phyloP scores from a whole-genome alignment of 2,888 invertebrate genomes.

The Neuroscelio doddi region DNA sequence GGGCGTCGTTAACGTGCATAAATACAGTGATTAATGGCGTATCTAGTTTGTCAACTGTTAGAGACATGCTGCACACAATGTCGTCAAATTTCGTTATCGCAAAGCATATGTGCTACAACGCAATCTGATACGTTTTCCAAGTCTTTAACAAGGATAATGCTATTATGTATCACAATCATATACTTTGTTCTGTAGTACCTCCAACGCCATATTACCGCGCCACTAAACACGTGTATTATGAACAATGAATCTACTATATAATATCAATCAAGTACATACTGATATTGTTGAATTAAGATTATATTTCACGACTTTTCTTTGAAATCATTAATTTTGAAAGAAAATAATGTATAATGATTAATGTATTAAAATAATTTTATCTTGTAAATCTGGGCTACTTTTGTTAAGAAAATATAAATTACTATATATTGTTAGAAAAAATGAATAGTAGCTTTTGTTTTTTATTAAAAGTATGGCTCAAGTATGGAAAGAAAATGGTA shows the following conservation, averaged over 20 bases:
- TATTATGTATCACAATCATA: slow-evolving; percentile 12
- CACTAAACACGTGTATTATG: slow-evolving; percentile 10
- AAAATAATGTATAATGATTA: too few relatives aligned
- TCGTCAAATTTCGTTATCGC: slow-evolving; percentile 30
- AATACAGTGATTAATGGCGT: slow-evolving; percentile 39
- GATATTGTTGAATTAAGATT: slow-evolving; percentile 14
- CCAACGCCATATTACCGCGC: neutral
- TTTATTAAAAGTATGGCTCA: too few relatives aligned
- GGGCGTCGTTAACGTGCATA: slow-evolving; percentile 23
- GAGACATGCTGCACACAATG: slow-evolving; percentile 13
- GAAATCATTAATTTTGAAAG: too few relatives aligned
- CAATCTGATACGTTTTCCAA: slow-evolving; percentile 27
- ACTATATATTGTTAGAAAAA: too few relatives aligned
- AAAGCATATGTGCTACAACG: slow-evolving; percentile 9
- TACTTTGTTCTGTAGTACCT: neutral
- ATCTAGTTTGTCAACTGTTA: slow-evolving; percentile 17
- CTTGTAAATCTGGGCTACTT: too few relatives aligned
- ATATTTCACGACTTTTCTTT: neutral
- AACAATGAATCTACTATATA: slow-evolving; percentile 9
- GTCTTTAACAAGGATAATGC: slow-evolving; percentile 25
- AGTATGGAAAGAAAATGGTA: too few relatives aligned
- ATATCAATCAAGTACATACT: slow-evolving; percentile 8
- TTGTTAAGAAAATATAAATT: too few relatives aligned
- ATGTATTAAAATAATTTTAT: too few relatives aligned
- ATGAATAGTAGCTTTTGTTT: too few relatives aligned